These are phyloP conservation scores for Aegithalos caudatus DNA, from an alignment of 2,113 vertebrate genomes.

Conservation along the genomic window DNA sequence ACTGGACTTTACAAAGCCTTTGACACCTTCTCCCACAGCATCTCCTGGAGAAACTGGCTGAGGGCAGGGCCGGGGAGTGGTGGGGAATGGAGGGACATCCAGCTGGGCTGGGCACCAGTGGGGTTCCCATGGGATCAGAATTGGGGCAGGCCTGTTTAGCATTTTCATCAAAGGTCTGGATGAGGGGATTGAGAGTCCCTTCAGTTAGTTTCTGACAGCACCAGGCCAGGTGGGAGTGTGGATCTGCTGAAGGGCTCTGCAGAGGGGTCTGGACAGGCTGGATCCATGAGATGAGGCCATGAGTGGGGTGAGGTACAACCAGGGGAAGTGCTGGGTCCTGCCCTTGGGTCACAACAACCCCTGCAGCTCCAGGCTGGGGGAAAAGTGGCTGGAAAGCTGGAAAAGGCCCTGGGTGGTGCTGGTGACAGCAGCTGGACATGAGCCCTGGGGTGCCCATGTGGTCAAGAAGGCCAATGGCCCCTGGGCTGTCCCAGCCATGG, in stretches of 20 bases:
- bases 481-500: background rate
- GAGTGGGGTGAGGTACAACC: too few relatives aligned
- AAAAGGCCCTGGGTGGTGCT: too few relatives aligned
- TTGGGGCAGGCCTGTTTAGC: too few relatives aligned
- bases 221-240: background rate
- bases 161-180: background rate
- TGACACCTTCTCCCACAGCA: background rate
- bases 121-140: too few relatives aligned
- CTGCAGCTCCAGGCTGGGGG: too few relatives aligned
- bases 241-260: background rate
- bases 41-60: background rate
- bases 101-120: too few relatives aligned
- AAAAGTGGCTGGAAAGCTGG: too few relatives aligned
- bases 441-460: background rate
- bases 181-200: rapidly evolving
- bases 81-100: too few relatives aligned
- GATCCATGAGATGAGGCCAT: background rate
- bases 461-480: background rate
- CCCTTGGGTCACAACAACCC: too few relatives aligned
- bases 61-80: too few relatives aligned
- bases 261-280: background rate
- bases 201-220: background rate
- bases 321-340: too few relatives aligned
- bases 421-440: background rate
- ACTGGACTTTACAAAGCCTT: background rate